These are phyloP conservation scores for Oreohelix idahoensis DNA, from an alignment of 1,140 invertebrate species.

Conservation along the genomic window DNA sequence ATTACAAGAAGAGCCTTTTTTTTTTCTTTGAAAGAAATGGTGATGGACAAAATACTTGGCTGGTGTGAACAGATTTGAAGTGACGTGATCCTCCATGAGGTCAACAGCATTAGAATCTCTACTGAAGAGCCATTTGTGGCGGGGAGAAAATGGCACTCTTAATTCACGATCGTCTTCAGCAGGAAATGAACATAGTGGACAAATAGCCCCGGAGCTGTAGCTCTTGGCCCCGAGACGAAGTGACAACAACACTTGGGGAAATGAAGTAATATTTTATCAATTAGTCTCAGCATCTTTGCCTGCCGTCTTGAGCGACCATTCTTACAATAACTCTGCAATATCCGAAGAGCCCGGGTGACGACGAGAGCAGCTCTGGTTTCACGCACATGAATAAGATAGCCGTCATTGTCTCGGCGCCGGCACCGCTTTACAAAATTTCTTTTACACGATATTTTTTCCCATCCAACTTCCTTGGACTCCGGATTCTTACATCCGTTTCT, in stretches of 20 bases:
- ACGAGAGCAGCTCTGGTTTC: not conserved
- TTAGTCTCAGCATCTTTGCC: constrained; percentile 7
- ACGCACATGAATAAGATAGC: not conserved
- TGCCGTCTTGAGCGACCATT: not conserved
- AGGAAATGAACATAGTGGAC: constrained; percentile 36
- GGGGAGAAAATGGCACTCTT: constrained; percentile 22
- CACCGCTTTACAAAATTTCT: not conserved
- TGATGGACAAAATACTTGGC: not conserved
- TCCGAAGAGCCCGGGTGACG: not conserved
- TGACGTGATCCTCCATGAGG: constrained; percentile 9
- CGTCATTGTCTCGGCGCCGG: not conserved
- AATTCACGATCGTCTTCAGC: constrained; percentile 6
- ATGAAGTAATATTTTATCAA: constrained; percentile 44
- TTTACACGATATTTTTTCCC: not conserved
- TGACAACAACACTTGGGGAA: not conserved
- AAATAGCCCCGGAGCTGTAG: constrained; percentile 13
- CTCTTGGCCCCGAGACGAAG: not conserved
- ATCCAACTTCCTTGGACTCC: not conserved
- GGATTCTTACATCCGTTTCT: constrained; percentile 19
- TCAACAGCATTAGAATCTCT: constrained; percentile 31
- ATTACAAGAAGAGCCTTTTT: too few relatives aligned
- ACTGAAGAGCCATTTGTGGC: constrained; percentile 20
- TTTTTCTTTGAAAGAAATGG: not conserved
- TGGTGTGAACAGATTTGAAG: not conserved
- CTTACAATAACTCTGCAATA: constrained; percentile 12